phyloP scores from a whole-genome alignment of 2,888 invertebrate species.

The Epinotia brunnichana region DNA sequence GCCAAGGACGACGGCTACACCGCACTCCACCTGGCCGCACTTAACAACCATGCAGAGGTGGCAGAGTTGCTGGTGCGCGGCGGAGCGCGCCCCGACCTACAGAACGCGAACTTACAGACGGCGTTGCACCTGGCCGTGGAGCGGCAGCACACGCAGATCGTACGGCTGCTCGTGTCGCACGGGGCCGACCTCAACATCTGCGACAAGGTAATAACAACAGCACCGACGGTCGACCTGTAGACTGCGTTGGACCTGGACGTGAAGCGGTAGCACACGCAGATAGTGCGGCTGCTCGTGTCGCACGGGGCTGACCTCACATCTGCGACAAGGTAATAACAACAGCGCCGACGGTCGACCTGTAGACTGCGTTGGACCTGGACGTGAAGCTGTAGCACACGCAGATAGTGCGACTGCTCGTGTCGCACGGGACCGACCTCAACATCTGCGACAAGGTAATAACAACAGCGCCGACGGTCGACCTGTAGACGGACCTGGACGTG shows the following conservation, averaged over 20 bases:
- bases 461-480: not conserved
- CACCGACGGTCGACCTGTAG: slow-evolving; percentile 63
- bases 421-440: slow-evolving; percentile 97
- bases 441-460: slow-evolving; percentile 95
- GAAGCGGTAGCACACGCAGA: slow-evolving; percentile 97
- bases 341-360: slow-evolving; percentile 81
- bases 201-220: slow-evolving; percentile 91
- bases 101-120: slow-evolving; percentile 97
- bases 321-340: no score
- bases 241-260: slow-evolving; percentile 97
- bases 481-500: no score
- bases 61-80: slow-evolving; percentile 95
- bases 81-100: slow-evolving; percentile 96
- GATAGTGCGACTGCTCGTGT: slow-evolving; percentile 95
- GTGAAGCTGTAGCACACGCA: slow-evolving; percentile 99
- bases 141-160: slow-evolving; percentile 98
- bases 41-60: slow-evolving; percentile 98
- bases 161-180: slow-evolving; percentile 95
- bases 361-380: slow-evolving; percentile 96
- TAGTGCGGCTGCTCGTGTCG: slow-evolving; percentile 88
- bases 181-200: slow-evolving; percentile 97
- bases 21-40: slow-evolving; percentile 96
- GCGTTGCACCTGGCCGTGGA: slow-evolving; percentile 97
- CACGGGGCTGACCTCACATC: no score
- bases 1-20: slow-evolving; percentile 99